Conservation (phyloP, 2,888 invertebrate genomes). For the Congeria kusceri region DNA sequence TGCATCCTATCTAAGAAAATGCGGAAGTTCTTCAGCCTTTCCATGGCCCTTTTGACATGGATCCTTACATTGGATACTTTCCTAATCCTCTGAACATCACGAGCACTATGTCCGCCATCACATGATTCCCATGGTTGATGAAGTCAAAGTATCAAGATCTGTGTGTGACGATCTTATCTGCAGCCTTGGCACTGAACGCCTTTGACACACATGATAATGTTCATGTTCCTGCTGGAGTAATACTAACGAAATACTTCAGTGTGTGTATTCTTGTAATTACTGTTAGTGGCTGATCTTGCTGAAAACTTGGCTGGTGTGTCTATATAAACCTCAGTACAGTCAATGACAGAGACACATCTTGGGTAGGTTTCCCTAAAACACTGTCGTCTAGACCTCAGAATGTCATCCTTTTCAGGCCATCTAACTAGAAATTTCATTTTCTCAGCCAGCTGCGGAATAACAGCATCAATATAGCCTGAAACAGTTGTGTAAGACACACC, state of each 20-base stretch:
- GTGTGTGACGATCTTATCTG: slow-evolving; percentile 15
- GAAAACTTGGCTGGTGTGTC: slow-evolving; percentile 23
- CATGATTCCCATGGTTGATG: background rate
- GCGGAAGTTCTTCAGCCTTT: slow-evolving; percentile 5
- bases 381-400: background rate
- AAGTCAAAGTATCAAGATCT: background rate
- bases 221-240: slow-evolving; percentile 54
- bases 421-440: background rate
- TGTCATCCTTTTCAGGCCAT: slow-evolving; percentile 16
- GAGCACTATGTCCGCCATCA: background rate
- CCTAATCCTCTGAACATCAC: background rate
- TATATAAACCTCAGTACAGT: slow-evolving; percentile 46
- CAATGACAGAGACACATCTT: slow-evolving; percentile 40
- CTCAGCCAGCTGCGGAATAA: background rate
- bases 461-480: background rate
- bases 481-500: background rate
- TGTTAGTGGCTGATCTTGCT: slow-evolving; percentile 22
- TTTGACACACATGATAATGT: slow-evolving; percentile 56
- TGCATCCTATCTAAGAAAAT: slow-evolving; percentile 1
- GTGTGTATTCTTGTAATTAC: slow-evolving; percentile 46
- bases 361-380: slow-evolving; percentile 17
- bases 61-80: background rate
- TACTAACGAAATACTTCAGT: slow-evolving; percentile 60
- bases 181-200: background rate
- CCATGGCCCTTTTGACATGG: background rate